Conservation (phyloP, 2,888 invertebrate genomes). For the Chloroclysta siterata region DNA sequence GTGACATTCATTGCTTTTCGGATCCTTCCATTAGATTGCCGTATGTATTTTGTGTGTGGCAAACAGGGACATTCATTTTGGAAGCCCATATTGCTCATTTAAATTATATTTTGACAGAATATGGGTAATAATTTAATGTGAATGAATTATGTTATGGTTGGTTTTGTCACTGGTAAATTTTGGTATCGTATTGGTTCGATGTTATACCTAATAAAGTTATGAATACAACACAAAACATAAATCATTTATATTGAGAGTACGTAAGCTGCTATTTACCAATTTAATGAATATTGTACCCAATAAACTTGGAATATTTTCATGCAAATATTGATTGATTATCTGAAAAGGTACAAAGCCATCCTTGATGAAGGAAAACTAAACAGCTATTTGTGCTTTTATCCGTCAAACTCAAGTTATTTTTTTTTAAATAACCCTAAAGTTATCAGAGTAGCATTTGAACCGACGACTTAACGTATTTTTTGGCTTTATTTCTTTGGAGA, state of each 20-base stretch:
- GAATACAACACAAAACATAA: not conserved
- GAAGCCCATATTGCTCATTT: conserved; percentile 11
- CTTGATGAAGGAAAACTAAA: no score
- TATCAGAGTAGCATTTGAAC: no score
- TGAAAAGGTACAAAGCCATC: no score
- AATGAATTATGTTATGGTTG: not conserved
- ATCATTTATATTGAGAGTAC: not conserved
- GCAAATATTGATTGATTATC: no score
- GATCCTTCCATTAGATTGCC: conserved; percentile 41
- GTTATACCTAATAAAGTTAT: not conserved
- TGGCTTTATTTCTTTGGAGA: no score
- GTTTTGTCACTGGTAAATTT: not conserved
- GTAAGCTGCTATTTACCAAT: no score
- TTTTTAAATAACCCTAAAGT: no score
- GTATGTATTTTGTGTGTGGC: conserved; percentile 33
- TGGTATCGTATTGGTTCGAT: not conserved
- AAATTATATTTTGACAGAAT: conserved; percentile 17
- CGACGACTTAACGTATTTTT: not conserved
- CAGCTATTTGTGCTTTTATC: no score
- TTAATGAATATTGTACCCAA: no score
- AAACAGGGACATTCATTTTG: conserved; percentile 22
- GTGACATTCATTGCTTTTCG: conserved; percentile 43
- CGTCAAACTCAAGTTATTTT: no score
- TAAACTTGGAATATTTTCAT: no score
- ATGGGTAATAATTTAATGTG: conserved; percentile 1